Evolutionary conservation across 2,797 vertebrate genomes (phyloP), one percentile per base, ranked within the genome.

Genomic region (Hypotaenidia okinawae): DNA sequence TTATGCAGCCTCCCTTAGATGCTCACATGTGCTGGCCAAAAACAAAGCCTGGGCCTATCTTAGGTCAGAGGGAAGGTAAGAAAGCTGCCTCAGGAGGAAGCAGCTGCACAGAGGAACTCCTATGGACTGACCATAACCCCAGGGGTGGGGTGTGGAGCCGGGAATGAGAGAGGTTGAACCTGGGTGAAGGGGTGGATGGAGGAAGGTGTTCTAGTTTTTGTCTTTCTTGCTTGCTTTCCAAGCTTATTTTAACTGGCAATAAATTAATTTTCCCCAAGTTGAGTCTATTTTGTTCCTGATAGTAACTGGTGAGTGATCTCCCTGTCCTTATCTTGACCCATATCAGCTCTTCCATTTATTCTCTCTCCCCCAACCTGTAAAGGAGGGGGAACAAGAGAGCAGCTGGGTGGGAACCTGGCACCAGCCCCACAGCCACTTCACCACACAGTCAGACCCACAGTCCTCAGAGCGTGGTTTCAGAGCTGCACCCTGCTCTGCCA

Each of bases 1-100:
- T 70, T 32, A 6, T 2, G 4, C 35, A 82, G 47, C 7, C 35
- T 87, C 28, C 25, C 55, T 49, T 43, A 7, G 4, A 6, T 24
- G 27, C 39, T 76, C 43, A 24, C 11, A 19, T 47, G 51, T 15
- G 39, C 39, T 77, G 39, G 12, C 35, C 10, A 5, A 45, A 91
- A 91, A 70, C 0, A 13, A n/a, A 62, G 30, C 37, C 22, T 51
- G 30, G 39, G 21, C 18, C 49, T 64, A 11, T 16, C 43, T 67
- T 3, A 0, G 0, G 0, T 25, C 35, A 55, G 33, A 58, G 13
- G 32, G 12, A 66, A 75, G 17, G 43, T 32, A 30, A 10, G 1
- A 57, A 80, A 49, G 16, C 14, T 52, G 37, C n/a, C 49, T 37
- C 24, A 49, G 54, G 58, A 86, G 13, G 13, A 57, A 87, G 54